A percentile compares a stretch with the other conserved stretches of the same genome.
These are phyloP conservation scores for Leucophora obtusa DNA, from an alignment of 2,888 invertebrate genomes.

Conservation along the genomic window DNA sequence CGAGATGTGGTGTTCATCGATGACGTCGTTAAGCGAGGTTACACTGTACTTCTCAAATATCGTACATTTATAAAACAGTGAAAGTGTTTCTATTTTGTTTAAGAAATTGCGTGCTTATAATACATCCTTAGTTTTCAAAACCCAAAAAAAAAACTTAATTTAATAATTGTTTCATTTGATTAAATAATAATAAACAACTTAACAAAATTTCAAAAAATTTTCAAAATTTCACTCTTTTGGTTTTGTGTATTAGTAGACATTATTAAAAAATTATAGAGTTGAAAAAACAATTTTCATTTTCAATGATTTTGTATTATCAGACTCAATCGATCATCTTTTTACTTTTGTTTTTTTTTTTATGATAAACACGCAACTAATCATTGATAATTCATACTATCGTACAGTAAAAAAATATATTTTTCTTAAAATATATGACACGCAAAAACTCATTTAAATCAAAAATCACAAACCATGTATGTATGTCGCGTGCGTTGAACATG, in stretches of 20 bases:
- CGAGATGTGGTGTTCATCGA: too few relatives aligned
- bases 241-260: slow-evolving; percentile 2
- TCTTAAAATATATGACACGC: slow-evolving; percentile 54
- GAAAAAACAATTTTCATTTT: slow-evolving; percentile 24
- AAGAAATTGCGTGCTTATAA: slow-evolving; percentile 44
- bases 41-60: too few relatives aligned
- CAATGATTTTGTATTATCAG: slow-evolving; percentile 48
- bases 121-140: slow-evolving; percentile 29
- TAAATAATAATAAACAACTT: slow-evolving; percentile 41
- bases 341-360: too few relatives aligned
- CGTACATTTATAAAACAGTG: slow-evolving; percentile 6
- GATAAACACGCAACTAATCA: slow-evolving; percentile 59
- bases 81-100: slow-evolving; percentile 34
- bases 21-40: too few relatives aligned
- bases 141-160: neutral
- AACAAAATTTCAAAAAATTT: slow-evolving; percentile 6
- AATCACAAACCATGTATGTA: slow-evolving; percentile 45
- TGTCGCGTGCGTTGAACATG: slow-evolving; percentile 65
- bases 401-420: neutral
- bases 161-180: slow-evolving; percentile 48
- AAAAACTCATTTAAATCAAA: slow-evolving; percentile 57
- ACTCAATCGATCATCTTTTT: slow-evolving; percentile 58
- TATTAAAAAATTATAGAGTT: slow-evolving; percentile 10
- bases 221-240: slow-evolving; percentile 32
- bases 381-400: slow-evolving; percentile 35